Percentiles rank a stretch among this genome's conserved stretches.
Conservation (phyloP, 1,140 invertebrate species). For the Phocides pigmalion region DNA sequence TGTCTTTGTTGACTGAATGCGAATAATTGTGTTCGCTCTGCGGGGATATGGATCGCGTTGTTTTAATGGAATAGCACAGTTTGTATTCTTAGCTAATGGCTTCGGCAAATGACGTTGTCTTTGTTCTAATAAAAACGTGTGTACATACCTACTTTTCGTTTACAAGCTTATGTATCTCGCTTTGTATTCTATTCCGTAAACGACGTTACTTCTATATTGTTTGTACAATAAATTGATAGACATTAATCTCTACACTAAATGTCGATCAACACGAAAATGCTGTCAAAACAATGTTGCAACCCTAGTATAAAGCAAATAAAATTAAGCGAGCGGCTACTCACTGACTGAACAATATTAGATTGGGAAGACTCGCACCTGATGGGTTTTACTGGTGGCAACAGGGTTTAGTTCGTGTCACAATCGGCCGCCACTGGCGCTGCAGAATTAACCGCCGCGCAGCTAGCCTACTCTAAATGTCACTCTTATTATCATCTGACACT, state of each 20-base stretch:
- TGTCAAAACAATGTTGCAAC: conserved; percentile 33
- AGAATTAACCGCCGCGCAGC: conserved; percentile 72
- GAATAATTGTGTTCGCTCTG: conserved; percentile 74
- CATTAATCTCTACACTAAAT: conserved; percentile 23
- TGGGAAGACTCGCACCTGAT: conserved; percentile 68
- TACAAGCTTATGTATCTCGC: neutral
- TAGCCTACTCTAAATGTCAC: conserved; percentile 77
- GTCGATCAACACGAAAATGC: conserved; percentile 17
- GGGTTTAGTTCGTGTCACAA: conserved; percentile 79
- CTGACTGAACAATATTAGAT: conserved; percentile 63
- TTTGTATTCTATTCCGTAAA: conserved; percentile 11
- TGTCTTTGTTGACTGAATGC: conserved; percentile 73
- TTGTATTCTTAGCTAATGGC: conserved; percentile 75
- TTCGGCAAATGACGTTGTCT: conserved; percentile 55
- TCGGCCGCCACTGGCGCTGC: conserved; percentile 68
- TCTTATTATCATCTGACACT: conserved; percentile 82
- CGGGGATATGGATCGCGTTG: conserved; percentile 66
- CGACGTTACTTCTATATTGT: neutral
- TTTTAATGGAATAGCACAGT: conserved; percentile 72
- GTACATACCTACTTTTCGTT: conserved; percentile 12
- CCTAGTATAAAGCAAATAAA: conserved; percentile 47
- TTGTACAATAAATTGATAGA: conserved; percentile 1
- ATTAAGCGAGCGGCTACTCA: conserved; percentile 44
- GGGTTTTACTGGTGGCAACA: conserved; percentile 74
- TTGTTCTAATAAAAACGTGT: conserved; percentile 58